These are phyloP conservation scores for Hapalemur alaotrensis DNA, from an alignment of 2,797 vertebrate species.

Conservation along the genomic window DNA sequence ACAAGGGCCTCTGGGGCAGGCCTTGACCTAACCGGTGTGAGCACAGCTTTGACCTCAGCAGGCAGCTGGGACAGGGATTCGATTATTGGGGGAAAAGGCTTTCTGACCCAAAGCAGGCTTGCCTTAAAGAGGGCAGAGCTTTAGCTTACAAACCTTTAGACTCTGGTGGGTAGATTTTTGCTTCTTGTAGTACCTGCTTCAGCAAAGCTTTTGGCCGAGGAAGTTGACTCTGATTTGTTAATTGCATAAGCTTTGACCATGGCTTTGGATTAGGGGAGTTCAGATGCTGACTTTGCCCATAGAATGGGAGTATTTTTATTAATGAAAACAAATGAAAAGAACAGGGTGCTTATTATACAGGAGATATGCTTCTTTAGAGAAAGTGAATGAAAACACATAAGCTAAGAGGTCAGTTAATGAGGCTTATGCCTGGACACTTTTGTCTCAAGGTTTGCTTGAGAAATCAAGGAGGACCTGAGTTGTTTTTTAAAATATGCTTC, in stretches of 20 bases:
- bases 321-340: not conserved
- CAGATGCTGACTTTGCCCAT: not conserved
- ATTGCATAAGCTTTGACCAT: not conserved
- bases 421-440: not conserved
- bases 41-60: constrained; percentile 52
- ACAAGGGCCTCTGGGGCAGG: constrained; percentile 21
- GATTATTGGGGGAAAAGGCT: not conserved
- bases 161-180: not conserved
- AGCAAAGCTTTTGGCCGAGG: not conserved
- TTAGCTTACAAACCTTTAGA: not conserved
- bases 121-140: not conserved
- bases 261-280: not conserved
- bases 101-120: constrained; percentile 3
- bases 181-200: not conserved
- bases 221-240: not conserved
- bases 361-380: not conserved
- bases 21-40: constrained; percentile 34
- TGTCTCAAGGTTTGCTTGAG: not conserved
- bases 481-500: not conserved
- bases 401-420: not conserved
- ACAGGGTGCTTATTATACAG: not conserved
- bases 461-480: not conserved
- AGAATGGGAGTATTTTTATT: not conserved
- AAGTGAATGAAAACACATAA: not conserved
- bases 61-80: constrained; percentile 25